Percentiles rank a stretch among this genome's conserved stretches.
phyloP scores from a whole-genome alignment of 2,113 vertebrate species.

The Lepus americanus region DNA sequence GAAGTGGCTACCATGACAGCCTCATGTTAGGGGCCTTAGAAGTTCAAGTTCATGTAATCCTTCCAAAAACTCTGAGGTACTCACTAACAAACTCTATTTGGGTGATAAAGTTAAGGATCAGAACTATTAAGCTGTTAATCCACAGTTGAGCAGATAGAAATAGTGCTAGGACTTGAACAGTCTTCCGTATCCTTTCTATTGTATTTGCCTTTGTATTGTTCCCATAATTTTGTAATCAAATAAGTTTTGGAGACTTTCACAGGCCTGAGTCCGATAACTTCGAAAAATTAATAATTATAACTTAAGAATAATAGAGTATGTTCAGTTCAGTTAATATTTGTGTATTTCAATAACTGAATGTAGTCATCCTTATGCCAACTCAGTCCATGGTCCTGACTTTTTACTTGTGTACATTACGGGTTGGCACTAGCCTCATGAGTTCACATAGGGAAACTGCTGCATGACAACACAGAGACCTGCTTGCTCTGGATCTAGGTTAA shows the following conservation, averaged over 20 bases:
- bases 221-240: background rate
- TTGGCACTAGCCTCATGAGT: background rate
- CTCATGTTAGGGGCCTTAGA: background rate
- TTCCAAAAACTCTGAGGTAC: background rate
- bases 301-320: background rate
- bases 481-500: background rate
- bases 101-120: background rate
- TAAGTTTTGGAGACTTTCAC: background rate
- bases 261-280: background rate
- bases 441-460: background rate
- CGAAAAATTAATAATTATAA: background rate
- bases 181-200: background rate
- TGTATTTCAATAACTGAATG: background rate
- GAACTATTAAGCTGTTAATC: background rate
- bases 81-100: background rate
- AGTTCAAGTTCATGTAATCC: background rate
- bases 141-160: background rate
- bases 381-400: background rate
- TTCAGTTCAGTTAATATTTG: background rate
- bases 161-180: background rate
- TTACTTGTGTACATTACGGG: background rate
- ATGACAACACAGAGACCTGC: background rate
- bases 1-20: background rate
- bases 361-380: background rate
- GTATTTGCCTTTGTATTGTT: background rate